Conservation (phyloP, 2,888 invertebrate species). For the Andrena minutula region DNA sequence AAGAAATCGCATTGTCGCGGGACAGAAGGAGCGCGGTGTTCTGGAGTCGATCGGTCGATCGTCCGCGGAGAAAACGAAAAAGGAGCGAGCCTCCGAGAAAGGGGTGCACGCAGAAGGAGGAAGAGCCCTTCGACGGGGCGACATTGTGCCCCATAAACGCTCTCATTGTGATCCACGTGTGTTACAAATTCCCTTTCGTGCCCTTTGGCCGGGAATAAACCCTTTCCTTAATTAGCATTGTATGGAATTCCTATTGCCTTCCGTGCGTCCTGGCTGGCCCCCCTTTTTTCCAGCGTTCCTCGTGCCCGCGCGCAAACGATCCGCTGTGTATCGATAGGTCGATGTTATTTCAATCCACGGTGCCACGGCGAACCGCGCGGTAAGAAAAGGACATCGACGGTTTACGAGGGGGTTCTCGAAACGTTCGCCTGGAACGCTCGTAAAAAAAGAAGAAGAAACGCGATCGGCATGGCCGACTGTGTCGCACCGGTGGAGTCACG, state of each 20-base stretch:
- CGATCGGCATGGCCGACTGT: neutral
- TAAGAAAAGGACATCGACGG: slow-evolving; percentile 51
- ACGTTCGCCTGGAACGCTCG: slow-evolving; percentile 8
- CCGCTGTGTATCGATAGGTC: slow-evolving; percentile 60
- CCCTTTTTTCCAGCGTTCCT: slow-evolving; percentile 11
- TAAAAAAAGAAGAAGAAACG: neutral
- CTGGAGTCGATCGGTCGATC: slow-evolving; percentile 13
- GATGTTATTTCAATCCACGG: slow-evolving; percentile 73
- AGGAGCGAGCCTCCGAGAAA: neutral
- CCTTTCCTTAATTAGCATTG: slow-evolving; percentile 81
- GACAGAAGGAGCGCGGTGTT: slow-evolving; percentile 16
- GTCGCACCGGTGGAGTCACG: neutral
- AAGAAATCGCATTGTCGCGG: slow-evolving; percentile 59
- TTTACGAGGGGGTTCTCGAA: neutral
- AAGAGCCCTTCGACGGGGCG: slow-evolving; percentile 53
- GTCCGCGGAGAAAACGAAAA: neutral
- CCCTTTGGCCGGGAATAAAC: slow-evolving; percentile 77
- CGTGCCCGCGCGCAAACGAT: slow-evolving; percentile 24
- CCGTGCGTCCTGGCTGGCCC: neutral
- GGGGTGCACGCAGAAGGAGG: neutral
- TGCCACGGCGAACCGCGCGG: neutral
- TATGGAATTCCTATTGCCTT: slow-evolving; percentile 77
- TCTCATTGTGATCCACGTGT: slow-evolving; percentile 78
- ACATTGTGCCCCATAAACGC: slow-evolving; percentile 75
- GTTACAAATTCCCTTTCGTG: slow-evolving; percentile 80